A percentile compares a stretch with the other conserved stretches of the same genome.
Evolutionary conservation across 2,113 vertebrate genomes (phyloP).

Genomic region (Rhinolophus ferrumequinum): DNA sequence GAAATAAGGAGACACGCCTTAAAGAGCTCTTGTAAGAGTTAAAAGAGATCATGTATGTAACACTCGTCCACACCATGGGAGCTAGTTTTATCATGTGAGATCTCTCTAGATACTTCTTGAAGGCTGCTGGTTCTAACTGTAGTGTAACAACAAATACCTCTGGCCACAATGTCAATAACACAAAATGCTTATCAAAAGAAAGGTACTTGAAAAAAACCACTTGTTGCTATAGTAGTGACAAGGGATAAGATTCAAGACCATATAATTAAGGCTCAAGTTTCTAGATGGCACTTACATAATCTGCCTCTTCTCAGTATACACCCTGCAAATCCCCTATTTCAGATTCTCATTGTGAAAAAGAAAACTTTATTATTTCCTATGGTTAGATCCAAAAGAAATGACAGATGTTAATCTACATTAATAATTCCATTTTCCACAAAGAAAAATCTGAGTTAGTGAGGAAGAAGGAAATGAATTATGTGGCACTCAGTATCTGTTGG

Average conservation of each 20-base stretch:
- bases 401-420: not conserved
- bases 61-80: not conserved
- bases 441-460: not conserved
- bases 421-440: conserved; percentile 28
- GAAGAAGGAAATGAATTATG: not conserved
- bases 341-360: not conserved
- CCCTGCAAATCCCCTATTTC: not conserved
- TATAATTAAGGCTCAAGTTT: not conserved
- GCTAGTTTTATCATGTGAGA: not conserved
- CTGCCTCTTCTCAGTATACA: not conserved
- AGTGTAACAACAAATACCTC: not conserved
- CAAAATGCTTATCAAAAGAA: not conserved
- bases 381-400: conserved; percentile 24
- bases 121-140: not conserved
- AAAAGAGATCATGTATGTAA: not conserved
- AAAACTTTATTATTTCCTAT: not conserved
- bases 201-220: not conserved
- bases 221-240: not conserved
- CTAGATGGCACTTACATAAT: not conserved
- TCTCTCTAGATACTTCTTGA: not conserved
- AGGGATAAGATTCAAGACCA: not conserved
- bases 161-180: not conserved
- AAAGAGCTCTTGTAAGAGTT: not conserved
- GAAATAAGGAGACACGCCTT: not conserved
- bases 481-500: not conserved